Evolutionary conservation across 2,113 vertebrate genomes (phyloP).

Genomic region (Thinocorus orbignyianus): DNA sequence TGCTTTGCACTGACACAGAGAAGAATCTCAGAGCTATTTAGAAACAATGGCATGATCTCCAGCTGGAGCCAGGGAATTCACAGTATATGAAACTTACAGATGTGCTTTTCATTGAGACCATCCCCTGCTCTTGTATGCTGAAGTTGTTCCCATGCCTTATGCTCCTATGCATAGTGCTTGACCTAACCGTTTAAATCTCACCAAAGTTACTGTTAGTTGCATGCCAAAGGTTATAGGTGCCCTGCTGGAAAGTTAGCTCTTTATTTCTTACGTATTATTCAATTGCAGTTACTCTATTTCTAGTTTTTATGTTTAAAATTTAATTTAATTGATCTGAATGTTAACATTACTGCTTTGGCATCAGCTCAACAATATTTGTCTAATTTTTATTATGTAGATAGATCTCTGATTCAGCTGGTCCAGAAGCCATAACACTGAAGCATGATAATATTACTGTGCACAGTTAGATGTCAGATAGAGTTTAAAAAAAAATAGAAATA

Average conservation of each 20-base stretch:
- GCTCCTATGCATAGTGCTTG: background rate
- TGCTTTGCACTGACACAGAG: conserved; percentile 2
- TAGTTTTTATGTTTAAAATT: background rate
- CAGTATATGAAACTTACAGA: background rate
- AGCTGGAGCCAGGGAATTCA: background rate
- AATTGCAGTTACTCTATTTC: background rate
- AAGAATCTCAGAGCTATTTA: background rate
- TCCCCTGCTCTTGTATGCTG: background rate
- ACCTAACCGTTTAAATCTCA: background rate
- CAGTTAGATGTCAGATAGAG: background rate
- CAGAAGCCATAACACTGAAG: background rate
- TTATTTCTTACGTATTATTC: background rate
- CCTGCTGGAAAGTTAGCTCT: background rate
- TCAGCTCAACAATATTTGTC: background rate
- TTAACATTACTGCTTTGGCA: background rate
- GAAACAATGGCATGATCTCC: conserved; percentile 33
- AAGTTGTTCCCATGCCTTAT: background rate
- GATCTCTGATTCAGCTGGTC: background rate
- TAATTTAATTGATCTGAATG: background rate
- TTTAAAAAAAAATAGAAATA: background rate
- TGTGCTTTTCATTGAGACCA: background rate
- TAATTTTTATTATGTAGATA: background rate
- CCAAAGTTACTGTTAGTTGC: background rate
- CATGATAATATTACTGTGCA: background rate
- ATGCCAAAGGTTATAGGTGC: background rate